phyloP scores from a whole-genome alignment of 2,113 vertebrate genomes.

The Cyanoderma ruficeps region DNA sequence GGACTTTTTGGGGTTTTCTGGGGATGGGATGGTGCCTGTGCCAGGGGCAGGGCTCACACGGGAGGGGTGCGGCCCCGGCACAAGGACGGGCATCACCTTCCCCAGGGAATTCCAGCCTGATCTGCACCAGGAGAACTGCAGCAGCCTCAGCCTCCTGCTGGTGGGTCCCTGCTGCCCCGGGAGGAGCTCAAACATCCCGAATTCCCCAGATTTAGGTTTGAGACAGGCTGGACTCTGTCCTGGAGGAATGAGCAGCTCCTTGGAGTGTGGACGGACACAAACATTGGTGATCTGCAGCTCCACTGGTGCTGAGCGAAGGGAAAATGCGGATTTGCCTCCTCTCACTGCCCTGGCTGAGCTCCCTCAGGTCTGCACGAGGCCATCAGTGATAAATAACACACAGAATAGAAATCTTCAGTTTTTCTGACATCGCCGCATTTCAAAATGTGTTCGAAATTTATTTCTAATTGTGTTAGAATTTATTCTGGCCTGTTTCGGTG shows the following conservation, averaged over 20 bases:
- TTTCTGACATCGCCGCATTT: background rate
- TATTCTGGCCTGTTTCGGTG: background rate
- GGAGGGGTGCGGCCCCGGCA: background rate
- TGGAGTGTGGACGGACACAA: background rate
- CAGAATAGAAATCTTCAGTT: rapidly evolving
- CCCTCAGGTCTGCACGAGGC: rapidly evolving
- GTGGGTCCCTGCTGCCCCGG: background rate
- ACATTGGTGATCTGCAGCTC: background rate
- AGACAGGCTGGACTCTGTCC: background rate
- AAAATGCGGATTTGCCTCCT: background rate
- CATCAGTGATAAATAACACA: background rate
- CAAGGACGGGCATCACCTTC: background rate
- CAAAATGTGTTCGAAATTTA: background rate
- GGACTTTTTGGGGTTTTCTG: background rate
- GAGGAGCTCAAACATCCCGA: rapidly evolving
- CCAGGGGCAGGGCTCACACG: background rate
- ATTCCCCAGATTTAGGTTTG: background rate
- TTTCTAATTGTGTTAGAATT: background rate
- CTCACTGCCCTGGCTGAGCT: background rate
- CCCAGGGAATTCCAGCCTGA: rapidly evolving
- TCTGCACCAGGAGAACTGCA: background rate
- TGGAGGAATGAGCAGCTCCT: background rate
- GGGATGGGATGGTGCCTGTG: background rate
- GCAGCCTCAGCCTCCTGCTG: background rate
- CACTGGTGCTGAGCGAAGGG: rapidly evolving